Conservation (phyloP, 2,113 vertebrate species). For the Nanorana parkeri region DNA sequence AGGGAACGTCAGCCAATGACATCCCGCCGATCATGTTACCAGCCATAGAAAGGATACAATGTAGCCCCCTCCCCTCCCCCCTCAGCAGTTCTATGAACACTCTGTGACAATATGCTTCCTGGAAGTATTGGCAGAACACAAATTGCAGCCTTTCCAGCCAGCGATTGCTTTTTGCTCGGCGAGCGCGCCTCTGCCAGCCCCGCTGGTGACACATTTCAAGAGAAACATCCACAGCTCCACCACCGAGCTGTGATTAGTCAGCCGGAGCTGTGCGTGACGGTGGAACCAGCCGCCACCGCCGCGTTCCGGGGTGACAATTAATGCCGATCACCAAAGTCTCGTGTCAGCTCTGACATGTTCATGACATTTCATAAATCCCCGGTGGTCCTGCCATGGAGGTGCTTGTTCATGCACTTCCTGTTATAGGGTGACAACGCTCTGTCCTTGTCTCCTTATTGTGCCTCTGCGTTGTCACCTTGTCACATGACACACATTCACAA, state of each 20-base stretch:
- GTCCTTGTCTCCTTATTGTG: too few species aligned
- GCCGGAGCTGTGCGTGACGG: not conserved
- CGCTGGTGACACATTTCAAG: slow-evolving; percentile 31
- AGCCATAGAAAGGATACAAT: too few species aligned
- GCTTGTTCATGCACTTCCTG: too few species aligned
- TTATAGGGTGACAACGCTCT: too few species aligned
- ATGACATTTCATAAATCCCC: too few species aligned
- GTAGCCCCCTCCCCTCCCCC: not conserved
- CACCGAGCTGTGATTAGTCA: slow-evolving; percentile 4
- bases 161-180: slow-evolving; percentile 25
- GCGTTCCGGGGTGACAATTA: too few species aligned
- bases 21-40: not conserved
- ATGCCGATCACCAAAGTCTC: too few species aligned
- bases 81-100: not conserved
- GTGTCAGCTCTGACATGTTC: too few species aligned
- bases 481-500: too few species aligned
- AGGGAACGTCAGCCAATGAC: not conserved
- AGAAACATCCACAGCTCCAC: slow-evolving; percentile 1
- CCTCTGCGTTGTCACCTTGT: too few species aligned
- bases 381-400: too few species aligned
- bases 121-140: slow-evolving; percentile 52
- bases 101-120: slow-evolving; percentile 30
- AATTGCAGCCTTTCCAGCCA: slow-evolving; percentile 34
- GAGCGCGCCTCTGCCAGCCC: slow-evolving; percentile 3
- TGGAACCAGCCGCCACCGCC: too few species aligned